Evolutionary conservation across 2,113 vertebrate genomes (phyloP).

Genomic region (Silurus meridionalis): DNA sequence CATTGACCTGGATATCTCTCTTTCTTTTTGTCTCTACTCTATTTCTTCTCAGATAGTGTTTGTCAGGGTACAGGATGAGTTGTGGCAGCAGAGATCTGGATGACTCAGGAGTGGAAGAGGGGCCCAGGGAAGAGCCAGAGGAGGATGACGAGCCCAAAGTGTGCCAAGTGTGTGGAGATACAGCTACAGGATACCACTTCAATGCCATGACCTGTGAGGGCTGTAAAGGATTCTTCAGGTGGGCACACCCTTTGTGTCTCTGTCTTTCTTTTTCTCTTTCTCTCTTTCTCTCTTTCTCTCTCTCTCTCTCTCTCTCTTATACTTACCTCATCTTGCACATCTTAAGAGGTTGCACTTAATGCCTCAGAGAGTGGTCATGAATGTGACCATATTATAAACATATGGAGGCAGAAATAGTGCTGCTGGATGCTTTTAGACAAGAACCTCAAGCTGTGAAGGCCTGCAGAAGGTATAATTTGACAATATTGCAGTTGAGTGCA

Average conservation of each 20-base stretch:
- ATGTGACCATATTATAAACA: neutral
- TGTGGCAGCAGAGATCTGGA: constrained; percentile 32
- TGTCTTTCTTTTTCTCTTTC: too few species aligned
- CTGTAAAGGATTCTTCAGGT: constrained; percentile 80
- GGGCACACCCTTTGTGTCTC: neutral
- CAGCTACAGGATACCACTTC: constrained; percentile 77
- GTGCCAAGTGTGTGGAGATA: constrained; percentile 76
- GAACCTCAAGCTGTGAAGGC: neutral
- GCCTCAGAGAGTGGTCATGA: neutral
- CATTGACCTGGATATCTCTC: neutral
- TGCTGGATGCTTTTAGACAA: neutral
- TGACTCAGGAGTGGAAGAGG: constrained; percentile 37
- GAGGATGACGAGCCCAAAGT: constrained; percentile 61
- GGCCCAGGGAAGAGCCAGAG: constrained; percentile 24
- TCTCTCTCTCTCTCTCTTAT: too few species aligned
- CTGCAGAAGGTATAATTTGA: neutral
- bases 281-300: too few species aligned
- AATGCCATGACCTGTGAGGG: constrained; percentile 78
- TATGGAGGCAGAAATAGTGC: neutral
- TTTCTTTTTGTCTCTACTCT: neutral
- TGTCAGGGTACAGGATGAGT: constrained; percentile 49
- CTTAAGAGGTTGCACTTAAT: neutral
- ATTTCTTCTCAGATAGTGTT: neutral
- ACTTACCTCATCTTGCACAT: too few species aligned
- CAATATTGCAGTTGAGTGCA: neutral